Base-by-base conservation (phyloP, 1,140 invertebrate genomes). In the Drosophila ironensis region DNA sequence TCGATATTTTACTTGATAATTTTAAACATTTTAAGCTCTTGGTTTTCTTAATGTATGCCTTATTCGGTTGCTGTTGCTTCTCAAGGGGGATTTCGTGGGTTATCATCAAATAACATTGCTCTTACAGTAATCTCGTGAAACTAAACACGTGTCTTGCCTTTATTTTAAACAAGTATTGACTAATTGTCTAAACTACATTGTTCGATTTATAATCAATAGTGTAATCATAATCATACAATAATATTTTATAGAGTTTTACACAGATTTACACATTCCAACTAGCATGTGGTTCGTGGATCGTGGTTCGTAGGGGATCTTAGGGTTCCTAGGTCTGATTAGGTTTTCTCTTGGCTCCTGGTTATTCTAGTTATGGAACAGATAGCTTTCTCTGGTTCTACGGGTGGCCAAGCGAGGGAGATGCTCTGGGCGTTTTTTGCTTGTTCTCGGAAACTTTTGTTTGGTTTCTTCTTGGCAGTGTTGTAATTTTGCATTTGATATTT, bases 171-270 rank as follows among this genome's bases (percentile, higher is more conserved):
- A 78, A 78, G 54, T 77, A 77, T 67, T 68, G 73, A 78, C 74
- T 84, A 78, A 84, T 51, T 59, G 44, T 84, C 76, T 84, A 84
- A 52, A 57, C 78, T 84, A 82, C 73, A 35, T 72, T 66, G 46
- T 38, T 64, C 72, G 59, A 44, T 54, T 53, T 42, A 63, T 69
- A 56, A 72, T 76, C 73, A 80, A 74, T 71, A 75, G 50, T 61
- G 46, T 61, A 75, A 74, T 67, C 76, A 77, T 77, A 70, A 77
- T 84, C 63, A 80, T 80, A 80, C 63, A 81, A 76, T 82, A 80
- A 81, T 75, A 72, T 72, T 68, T 59, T 84, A 61, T 56, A 75
- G 33, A 78, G 74, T 78, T 78, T 37, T 68, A 67, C 59, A 78
- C 77, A 72, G 72, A 69, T 82, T 76, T 69, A 63, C 77, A 78